These are phyloP conservation scores for Oreohelix idahoensis DNA, from an alignment of 1,140 invertebrate species.

Conservation along the genomic window DNA sequence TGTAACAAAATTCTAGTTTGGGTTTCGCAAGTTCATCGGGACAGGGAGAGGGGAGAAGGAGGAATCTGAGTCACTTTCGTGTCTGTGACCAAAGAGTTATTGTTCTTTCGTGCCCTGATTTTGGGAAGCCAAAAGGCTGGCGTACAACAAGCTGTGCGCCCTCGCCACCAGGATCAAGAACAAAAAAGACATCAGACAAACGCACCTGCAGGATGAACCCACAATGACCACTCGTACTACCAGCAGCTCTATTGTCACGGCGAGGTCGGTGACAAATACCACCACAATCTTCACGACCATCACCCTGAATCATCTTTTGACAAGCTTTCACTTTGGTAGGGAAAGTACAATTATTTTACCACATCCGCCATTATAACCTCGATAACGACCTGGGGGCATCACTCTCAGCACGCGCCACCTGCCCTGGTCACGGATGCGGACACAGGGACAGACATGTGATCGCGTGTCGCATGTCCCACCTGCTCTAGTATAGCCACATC, in stretches of 20 bases:
- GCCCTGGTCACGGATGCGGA: background rate
- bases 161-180: background rate
- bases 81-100: background rate
- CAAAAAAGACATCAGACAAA: background rate
- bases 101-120: background rate
- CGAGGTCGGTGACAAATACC: background rate
- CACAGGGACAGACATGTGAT: background rate
- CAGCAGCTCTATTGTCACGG: background rate
- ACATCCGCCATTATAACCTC: background rate
- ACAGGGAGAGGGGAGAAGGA: no score
- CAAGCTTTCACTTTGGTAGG: background rate
- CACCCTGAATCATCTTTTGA: background rate
- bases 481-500: background rate
- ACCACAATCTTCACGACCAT: background rate
- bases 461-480: background rate
- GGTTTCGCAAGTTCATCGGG: no score
- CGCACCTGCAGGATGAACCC: background rate
- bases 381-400: background rate
- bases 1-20: no score
- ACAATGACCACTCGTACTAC: background rate
- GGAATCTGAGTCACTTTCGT: no score
- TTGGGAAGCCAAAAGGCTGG: background rate
- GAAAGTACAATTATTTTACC: background rate
- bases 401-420: slow-evolving; percentile 1
- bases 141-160: background rate